Conservation (phyloP, 2,797 vertebrate genomes). For the Discoglossus pictus region DNA sequence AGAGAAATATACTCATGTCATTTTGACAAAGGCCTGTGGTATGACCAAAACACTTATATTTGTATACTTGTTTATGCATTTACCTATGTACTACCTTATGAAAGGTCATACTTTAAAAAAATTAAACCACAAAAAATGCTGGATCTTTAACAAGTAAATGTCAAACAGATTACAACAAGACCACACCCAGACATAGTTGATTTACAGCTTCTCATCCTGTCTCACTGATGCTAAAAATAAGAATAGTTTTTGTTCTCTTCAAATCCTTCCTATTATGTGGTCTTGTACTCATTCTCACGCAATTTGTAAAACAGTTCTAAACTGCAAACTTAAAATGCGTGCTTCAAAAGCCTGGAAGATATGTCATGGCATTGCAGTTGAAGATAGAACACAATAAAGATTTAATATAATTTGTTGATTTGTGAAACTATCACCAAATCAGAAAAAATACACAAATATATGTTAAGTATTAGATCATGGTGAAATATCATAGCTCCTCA, state of each 20-base stretch:
- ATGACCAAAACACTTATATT: no score
- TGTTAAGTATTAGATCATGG: neutral
- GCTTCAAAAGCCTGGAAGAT: neutral
- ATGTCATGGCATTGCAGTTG: slow-evolving; percentile 6
- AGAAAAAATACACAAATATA: neutral
- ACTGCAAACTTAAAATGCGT: neutral
- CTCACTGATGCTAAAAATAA: slow-evolving; percentile 51
- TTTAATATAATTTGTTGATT: neutral
- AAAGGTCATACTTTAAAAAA: no score
- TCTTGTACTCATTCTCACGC: slow-evolving; percentile 45
- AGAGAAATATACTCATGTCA: no score
- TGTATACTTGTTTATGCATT: no score
- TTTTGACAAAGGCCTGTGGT: no score
- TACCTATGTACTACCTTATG: no score
- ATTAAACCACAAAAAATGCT: slow-evolving; percentile 55
- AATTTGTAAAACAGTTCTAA: slow-evolving; percentile 30
- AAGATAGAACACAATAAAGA: neutral
- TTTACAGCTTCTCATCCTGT: slow-evolving; percentile 54
- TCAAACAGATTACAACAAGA: no score
- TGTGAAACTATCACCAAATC: neutral
- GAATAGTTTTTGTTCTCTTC: slow-evolving; percentile 45
- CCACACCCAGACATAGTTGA: slow-evolving; percentile 50
- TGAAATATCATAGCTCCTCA: no score
- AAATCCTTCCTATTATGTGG: slow-evolving; percentile 51
- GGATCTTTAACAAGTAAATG: slow-evolving; percentile 53